A percentile compares a stretch with the other conserved stretches of the same genome.
Evolutionary conservation across 2,113 vertebrate genomes (phyloP).

Genomic region (Macaca fascicularis): DNA sequence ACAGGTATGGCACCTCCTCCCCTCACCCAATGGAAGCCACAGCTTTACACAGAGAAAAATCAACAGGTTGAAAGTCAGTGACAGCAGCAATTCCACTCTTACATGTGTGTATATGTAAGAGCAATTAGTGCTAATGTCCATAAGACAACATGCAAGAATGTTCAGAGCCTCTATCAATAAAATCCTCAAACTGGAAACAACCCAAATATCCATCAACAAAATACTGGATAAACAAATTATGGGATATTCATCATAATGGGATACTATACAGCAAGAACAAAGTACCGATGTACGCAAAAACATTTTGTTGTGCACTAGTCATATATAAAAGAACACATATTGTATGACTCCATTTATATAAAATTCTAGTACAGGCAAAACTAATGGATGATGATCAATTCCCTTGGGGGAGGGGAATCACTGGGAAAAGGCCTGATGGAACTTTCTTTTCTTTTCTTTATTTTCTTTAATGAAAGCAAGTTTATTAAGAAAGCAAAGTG

Average conservation of each 20-base stretch:
- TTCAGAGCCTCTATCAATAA: conserved; percentile 6
- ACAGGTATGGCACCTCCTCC: neutral
- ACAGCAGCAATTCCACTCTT: neutral
- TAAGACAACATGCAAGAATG: neutral
- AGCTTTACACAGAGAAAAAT: neutral
- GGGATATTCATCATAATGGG: neutral
- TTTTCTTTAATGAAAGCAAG: too few relatives aligned
- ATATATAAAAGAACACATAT: neutral
- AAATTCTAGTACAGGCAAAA: conserved; percentile 25
- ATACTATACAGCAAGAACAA: conserved; percentile 21
- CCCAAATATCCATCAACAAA: neutral
- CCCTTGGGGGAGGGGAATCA: neutral
- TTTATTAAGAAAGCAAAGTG: too few relatives aligned
- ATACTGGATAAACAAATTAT: conserved; percentile 3
- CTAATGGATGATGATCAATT: neutral
- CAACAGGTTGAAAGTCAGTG: neutral
- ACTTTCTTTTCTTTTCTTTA: too few relatives aligned
- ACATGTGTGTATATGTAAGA: neutral
- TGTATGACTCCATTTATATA: conserved; percentile 7
- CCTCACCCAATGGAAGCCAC: neutral
- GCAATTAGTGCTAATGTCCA: neutral
- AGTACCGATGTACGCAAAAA: neutral
- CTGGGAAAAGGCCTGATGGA: neutral
- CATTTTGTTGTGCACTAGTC: neutral
- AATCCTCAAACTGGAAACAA: conserved; percentile 47